Percentiles rank a stretch among this genome's conserved stretches.
Evolutionary conservation across 2,797 vertebrate genomes (phyloP).

Genomic region (Synanceia verrucosa): DNA sequence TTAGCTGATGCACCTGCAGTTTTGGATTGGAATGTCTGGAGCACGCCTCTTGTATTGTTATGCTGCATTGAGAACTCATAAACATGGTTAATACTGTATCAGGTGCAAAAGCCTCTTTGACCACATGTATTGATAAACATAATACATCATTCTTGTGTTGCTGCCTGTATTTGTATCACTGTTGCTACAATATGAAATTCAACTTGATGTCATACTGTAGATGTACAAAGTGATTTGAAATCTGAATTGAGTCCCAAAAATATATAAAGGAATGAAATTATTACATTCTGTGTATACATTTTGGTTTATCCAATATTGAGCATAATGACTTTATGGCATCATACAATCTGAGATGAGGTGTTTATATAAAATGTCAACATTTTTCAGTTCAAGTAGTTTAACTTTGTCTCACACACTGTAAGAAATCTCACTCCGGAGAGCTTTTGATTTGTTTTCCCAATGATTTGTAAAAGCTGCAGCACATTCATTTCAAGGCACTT

Average conservation of each 20-base stretch:
- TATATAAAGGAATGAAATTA: not conserved
- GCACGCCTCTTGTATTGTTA: not conserved
- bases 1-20: not conserved
- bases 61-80: not conserved
- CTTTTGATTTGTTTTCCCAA: conserved; percentile 71
- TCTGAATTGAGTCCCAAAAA: not conserved
- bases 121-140: not conserved
- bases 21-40: not conserved
- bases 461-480: conserved; percentile 71
- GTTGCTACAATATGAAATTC: no score
- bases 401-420: conserved; percentile 24
- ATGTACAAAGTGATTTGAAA: not conserved
- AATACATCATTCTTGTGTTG: not conserved
- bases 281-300: not conserved
- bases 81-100: not conserved
- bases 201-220: not conserved
- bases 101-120: not conserved
- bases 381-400: conserved; percentile 34
- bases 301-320: not conserved
- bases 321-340: not conserved
- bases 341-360: not conserved
- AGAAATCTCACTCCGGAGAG: conserved; percentile 43
- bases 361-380: conserved; percentile 24
- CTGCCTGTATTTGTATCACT: not conserved
- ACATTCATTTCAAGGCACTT: conserved; percentile 77